Evolutionary conservation across 2,113 vertebrate genomes (phyloP).

Genomic region (Chiloscyllium plagiosum): DNA sequence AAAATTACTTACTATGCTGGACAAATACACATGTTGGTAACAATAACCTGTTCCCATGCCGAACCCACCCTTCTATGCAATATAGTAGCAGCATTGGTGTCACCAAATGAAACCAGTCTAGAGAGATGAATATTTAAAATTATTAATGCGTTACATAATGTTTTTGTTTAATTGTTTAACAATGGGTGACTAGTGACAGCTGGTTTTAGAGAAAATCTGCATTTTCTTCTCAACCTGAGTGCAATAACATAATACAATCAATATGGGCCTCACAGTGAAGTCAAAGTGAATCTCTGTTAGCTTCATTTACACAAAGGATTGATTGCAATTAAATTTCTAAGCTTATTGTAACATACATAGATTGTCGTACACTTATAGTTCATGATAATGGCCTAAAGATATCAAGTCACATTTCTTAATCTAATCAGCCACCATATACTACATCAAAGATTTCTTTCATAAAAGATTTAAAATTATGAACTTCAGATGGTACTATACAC

Average conservation of each 20-base stretch:
- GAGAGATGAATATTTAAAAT: background rate
- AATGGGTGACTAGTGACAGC: background rate
- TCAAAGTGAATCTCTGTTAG: background rate
- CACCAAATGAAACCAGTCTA: background rate
- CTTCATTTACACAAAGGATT: no score
- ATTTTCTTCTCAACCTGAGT: background rate
- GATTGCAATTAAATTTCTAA: background rate
- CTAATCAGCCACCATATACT: background rate
- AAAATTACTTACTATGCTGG: background rate
- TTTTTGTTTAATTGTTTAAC: background rate
- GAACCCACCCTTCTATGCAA: background rate
- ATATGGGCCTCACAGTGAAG: background rate
- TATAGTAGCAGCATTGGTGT: background rate
- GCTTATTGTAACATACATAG: background rate
- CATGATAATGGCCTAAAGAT: background rate
- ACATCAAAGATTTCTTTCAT: background rate
- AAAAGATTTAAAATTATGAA: background rate
- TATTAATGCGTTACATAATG: background rate
- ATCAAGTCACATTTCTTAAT: background rate
- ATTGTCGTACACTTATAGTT: background rate
- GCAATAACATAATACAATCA: background rate
- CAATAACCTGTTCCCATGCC: background rate
- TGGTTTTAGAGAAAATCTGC: background rate
- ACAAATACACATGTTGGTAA: background rate
- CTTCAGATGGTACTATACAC: background rate